These are phyloP conservation scores for Eidolon helvum DNA, from an alignment of 2,113 vertebrate genomes.

Conservation along the genomic window DNA sequence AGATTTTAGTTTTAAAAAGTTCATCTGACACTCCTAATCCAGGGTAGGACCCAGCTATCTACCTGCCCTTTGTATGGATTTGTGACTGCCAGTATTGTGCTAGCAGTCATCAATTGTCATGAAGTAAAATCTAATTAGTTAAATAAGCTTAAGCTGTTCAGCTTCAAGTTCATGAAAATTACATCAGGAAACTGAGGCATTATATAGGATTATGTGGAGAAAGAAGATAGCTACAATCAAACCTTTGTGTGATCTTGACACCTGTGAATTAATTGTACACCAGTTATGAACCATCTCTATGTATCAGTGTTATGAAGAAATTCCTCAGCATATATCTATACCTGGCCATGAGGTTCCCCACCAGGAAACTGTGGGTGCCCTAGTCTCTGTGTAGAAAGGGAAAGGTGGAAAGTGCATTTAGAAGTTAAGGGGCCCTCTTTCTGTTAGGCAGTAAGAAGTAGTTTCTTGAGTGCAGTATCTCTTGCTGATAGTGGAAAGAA, in stretches of 20 bases:
- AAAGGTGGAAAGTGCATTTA: neutral
- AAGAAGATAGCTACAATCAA: neutral
- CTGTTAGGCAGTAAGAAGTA: neutral
- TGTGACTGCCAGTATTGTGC: neutral
- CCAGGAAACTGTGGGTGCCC: neutral
- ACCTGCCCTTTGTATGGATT: neutral
- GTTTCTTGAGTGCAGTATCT: conserved; percentile 31
- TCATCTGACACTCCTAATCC: neutral
- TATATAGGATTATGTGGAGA: neutral
- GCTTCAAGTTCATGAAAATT: neutral
- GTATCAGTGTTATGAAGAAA: neutral
- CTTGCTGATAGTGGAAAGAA: conserved; percentile 9
- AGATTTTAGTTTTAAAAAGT: neutral
- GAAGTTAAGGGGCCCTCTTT: neutral
- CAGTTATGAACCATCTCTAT: neutral
- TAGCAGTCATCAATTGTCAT: neutral
- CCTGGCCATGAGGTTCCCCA: neutral
- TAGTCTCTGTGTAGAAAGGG: neutral
- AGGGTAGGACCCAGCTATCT: neutral
- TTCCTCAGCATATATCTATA: neutral
- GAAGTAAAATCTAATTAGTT: neutral
- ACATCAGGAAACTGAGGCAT: neutral
- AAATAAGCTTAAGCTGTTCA: neutral
- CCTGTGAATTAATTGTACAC: neutral
- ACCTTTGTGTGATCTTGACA: neutral